Evolutionary conservation across 37 sponge, comb jelly and placozoan species (phyloP).

Genomic region (Cliona cf. orientalis): DNA sequence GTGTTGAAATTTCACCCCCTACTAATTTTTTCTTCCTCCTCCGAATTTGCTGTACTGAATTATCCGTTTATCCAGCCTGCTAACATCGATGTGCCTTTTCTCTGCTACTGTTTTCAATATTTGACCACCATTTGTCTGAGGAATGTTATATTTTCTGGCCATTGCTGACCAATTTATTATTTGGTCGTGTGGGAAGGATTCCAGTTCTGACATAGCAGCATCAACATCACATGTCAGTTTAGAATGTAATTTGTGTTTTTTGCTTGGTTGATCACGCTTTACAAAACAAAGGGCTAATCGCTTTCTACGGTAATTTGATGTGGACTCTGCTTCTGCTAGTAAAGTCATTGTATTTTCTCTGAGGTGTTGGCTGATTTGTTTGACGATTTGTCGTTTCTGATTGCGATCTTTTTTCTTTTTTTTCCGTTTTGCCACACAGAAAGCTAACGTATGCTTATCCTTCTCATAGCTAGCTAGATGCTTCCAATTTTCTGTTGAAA

Average conservation of each 20-base stretch:
- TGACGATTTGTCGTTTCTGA: not conserved
- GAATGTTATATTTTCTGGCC: not conserved
- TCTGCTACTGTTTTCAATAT: conserved; percentile 23
- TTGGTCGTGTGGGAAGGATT: not conserved
- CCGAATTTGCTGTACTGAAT: not conserved
- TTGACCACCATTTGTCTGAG: conserved; percentile 14
- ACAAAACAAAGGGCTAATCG: not conserved
- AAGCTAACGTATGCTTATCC: not conserved
- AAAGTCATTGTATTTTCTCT: not conserved
- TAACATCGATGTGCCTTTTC: not conserved
- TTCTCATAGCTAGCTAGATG: not conserved
- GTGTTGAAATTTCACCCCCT: conserved; percentile 16
- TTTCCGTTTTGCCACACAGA: not conserved
- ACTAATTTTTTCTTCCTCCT: not conserved
- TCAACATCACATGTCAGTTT: conserved; percentile 18
- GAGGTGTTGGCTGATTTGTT: not conserved
- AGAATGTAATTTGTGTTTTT: conserved; percentile 10
- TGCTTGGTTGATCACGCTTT: conserved; percentile 4
- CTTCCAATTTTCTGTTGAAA: not conserved
- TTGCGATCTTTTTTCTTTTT: conserved; percentile 9
- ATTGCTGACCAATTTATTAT: conserved; percentile 21
- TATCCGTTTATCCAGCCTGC: not conserved
- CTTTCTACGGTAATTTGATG: not conserved
- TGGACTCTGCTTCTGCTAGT: not conserved
- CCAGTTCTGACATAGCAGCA: conserved; percentile 10